phyloP scores from a whole-genome alignment of 2,797 vertebrate genomes.

The Lycodopsis pacificus region DNA sequence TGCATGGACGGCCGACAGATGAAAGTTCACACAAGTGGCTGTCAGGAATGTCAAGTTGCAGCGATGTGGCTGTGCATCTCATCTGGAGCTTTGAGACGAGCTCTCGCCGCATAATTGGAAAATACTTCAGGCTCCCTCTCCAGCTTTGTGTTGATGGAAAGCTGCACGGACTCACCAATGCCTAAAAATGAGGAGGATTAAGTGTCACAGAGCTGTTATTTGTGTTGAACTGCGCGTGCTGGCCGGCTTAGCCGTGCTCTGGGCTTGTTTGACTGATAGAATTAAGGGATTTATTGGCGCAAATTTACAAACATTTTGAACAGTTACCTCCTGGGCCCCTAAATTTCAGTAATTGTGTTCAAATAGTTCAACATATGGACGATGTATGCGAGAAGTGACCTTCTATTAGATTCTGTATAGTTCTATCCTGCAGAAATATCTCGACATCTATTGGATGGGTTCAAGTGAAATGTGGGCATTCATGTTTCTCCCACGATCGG shows the following conservation, averaged over 20 bases:
- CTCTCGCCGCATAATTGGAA: conserved; percentile 64
- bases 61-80: conserved; percentile 75
- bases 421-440: not conserved
- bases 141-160: conserved; percentile 44
- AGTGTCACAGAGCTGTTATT: conserved; percentile 41
- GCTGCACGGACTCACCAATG: conserved; percentile 27
- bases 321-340: not conserved
- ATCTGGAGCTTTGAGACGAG: conserved; percentile 66
- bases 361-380: not conserved
- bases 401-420: not conserved
- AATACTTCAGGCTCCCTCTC: conserved; percentile 57
- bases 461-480: not conserved
- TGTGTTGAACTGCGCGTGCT: conserved; percentile 43
- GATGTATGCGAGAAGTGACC: not conserved
- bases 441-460: not conserved
- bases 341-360: not conserved
- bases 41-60: conserved; percentile 74
- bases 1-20: conserved; percentile 60
- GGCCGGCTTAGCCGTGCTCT: conserved; percentile 4
- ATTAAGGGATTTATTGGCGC: conserved; percentile 15
- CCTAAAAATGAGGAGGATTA: conserved; percentile 41
- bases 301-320: not conserved
- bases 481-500: not conserved
- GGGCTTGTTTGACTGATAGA: conserved; percentile 13
- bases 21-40: conserved; percentile 64